phyloP scores from a whole-genome alignment of 2,113 vertebrate species.

The Rhynchopsitta pachyrhyncha region DNA sequence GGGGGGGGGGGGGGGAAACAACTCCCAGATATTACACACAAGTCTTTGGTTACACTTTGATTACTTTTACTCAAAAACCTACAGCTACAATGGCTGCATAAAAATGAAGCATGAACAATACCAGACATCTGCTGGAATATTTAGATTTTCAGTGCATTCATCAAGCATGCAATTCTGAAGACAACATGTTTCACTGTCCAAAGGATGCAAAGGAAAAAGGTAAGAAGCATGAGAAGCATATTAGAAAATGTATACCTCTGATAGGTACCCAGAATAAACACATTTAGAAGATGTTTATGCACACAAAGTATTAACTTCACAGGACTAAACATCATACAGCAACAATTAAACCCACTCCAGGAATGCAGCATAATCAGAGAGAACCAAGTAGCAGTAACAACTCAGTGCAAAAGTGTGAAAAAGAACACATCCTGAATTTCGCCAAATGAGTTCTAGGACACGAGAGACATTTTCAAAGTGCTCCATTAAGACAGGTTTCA shows the following conservation, averaged over 20 bases:
- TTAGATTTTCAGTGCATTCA: neutral
- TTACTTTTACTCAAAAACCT: neutral
- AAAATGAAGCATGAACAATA: neutral
- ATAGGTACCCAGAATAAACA: neutral
- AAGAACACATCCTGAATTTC: neutral
- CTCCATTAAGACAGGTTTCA: neutral
- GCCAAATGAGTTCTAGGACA: neutral
- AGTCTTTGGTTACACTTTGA: neutral
- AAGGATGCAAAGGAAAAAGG: neutral
- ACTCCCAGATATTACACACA: neutral
- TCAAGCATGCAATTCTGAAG: neutral
- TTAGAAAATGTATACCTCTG: neutral
- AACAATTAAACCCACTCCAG: neutral
- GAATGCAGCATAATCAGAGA: neutral
- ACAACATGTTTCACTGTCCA: neutral
- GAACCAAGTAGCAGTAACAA: neutral
- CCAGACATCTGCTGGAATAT: neutral
- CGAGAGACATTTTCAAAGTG: neutral
- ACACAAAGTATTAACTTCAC: neutral
- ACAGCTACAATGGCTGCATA: neutral
- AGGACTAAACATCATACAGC: neutral
- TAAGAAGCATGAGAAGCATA: neutral
- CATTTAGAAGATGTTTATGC: neutral
- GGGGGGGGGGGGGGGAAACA: too few species aligned
- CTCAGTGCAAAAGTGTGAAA: neutral